Evolutionary conservation across 2,888 invertebrate species (phyloP).

Genomic region (Calameuta pallipes): DNA sequence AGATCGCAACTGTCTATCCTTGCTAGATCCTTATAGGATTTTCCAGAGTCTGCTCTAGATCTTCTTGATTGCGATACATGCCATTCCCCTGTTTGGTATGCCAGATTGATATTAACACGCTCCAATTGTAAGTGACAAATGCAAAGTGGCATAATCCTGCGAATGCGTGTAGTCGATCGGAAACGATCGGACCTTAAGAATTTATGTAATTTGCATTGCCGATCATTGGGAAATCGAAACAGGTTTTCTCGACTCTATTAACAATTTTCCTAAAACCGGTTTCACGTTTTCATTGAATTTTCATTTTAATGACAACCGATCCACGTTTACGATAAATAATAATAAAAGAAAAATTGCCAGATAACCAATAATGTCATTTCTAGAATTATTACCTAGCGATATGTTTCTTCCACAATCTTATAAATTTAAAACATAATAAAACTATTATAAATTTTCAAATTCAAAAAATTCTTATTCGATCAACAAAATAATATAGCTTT

Average conservation of each 20-base stretch:
- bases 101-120: background rate
- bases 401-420: background rate
- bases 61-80: background rate
- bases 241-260: background rate
- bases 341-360: no score
- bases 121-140: background rate
- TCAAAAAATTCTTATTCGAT: background rate
- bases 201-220: background rate
- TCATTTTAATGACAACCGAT: background rate
- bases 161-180: background rate
- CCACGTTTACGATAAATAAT: background rate
- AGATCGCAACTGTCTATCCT: background rate
- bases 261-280: background rate
- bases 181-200: background rate
- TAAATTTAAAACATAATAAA: background rate
- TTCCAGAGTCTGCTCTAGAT: background rate
- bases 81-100: background rate
- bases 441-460: background rate
- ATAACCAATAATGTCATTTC: background rate
- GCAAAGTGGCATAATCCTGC: background rate
- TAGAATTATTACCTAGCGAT: background rate
- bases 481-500: constrained; percentile 45
- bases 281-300: background rate
- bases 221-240: background rate
- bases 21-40: background rate